A percentile compares a stretch with the other conserved stretches of the same genome.
Conservation (phyloP, 37 sponge, comb jelly and placozoan species). For the Crambe crambe region DNA sequence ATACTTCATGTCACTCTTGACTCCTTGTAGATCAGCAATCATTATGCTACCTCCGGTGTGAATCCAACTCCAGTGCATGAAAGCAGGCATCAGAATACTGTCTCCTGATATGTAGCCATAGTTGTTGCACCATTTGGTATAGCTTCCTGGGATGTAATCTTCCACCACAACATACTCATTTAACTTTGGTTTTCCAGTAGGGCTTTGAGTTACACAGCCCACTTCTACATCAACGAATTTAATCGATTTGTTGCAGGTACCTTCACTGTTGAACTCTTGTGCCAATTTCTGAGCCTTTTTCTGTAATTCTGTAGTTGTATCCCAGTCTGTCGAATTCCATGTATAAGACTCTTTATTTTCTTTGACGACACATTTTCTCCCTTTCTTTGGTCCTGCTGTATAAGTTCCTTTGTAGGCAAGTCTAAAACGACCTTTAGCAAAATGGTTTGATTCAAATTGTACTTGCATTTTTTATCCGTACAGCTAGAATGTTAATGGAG, state of each 20-base stretch:
- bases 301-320: slow-evolving; percentile 15
- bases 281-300: slow-evolving; percentile 36
- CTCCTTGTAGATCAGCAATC: slow-evolving; percentile 59
- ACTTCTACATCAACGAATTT: slow-evolving; percentile 31
- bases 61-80: slow-evolving; percentile 62
- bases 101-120: slow-evolving; percentile 36
- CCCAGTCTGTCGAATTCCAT: slow-evolving; percentile 49
- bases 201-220: background rate
- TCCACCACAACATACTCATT: slow-evolving; percentile 40
- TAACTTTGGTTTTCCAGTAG: slow-evolving; percentile 10
- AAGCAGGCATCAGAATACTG: slow-evolving; percentile 30
- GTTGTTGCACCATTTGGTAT: slow-evolving; percentile 59
- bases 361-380: slow-evolving; percentile 45
- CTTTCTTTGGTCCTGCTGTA: slow-evolving; percentile 21
- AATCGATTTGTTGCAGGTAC: slow-evolving; percentile 3
- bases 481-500: too few species aligned
- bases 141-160: slow-evolving; percentile 47
- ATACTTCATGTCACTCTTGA: slow-evolving; percentile 23
- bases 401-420: slow-evolving; percentile 45
- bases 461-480: background rate
- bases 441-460: slow-evolving; percentile 10
- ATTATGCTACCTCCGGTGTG: slow-evolving; percentile 49
- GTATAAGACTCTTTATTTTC: slow-evolving; percentile 26
- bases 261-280: slow-evolving; percentile 6
- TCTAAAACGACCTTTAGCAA: slow-evolving; percentile 56